Conservation (phyloP, 2,888 invertebrate genomes). For the Orthonevra nobilis region DNA sequence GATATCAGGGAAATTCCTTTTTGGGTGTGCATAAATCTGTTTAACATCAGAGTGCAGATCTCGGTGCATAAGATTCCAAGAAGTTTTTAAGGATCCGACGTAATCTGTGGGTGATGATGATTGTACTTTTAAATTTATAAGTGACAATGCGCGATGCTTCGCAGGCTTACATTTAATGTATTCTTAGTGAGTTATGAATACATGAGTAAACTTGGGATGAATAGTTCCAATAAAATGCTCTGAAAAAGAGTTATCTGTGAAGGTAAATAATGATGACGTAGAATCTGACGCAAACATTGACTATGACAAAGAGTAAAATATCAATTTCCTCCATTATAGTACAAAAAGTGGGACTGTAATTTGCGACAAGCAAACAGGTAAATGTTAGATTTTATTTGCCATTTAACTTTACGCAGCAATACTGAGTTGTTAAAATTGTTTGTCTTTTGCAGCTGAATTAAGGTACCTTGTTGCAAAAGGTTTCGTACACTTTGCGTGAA, state of each 20-base stretch:
- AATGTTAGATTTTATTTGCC: slow-evolving; percentile 17
- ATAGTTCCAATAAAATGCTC: too few species aligned
- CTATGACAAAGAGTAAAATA: slow-evolving; percentile 19
- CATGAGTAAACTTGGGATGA: slow-evolving; percentile 5
- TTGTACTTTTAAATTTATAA: slow-evolving; percentile 1
- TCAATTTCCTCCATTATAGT: slow-evolving; percentile 17
- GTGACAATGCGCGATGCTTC: slow-evolving; percentile 12
- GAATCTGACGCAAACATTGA: slow-evolving; percentile 11
- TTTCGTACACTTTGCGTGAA: too few species aligned
- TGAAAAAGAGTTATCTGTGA: too few species aligned
- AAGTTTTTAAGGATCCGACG: too few species aligned
- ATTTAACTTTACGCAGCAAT: neutral
- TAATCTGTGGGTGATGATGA: too few species aligned
- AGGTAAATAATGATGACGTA: slow-evolving; percentile 17
- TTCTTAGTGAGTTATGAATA: neutral
- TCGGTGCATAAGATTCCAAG: neutral
- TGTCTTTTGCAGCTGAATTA: neutral
- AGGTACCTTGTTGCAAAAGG: too few species aligned
- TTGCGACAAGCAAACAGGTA: slow-evolving; percentile 18
- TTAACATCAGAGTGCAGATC: neutral
- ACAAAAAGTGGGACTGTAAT: slow-evolving; percentile 11
- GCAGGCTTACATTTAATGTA: too few species aligned
- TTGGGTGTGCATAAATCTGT: slow-evolving; percentile 1
- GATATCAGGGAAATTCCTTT: neutral
- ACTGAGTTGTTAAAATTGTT: neutral